phyloP scores from a whole-genome alignment of 2,113 vertebrate species.

The Orcinus orca region DNA sequence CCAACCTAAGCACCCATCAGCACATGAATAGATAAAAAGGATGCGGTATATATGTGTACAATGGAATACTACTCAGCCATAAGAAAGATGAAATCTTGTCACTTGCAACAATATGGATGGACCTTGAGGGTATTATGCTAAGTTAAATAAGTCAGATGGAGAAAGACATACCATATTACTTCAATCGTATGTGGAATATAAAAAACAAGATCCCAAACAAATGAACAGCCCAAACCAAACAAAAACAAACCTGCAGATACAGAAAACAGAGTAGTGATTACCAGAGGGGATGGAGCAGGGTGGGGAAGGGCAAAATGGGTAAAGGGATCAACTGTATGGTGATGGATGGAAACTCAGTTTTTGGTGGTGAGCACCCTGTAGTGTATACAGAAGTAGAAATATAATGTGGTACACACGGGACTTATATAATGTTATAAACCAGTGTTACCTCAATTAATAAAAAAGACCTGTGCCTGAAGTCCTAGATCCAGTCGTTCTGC shows the following conservation, averaged over 20 bases:
- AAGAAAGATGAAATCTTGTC: background rate
- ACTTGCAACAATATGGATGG: background rate
- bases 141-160: background rate
- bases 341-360: background rate
- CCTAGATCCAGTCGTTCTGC: rapidly evolving
- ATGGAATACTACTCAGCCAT: background rate
- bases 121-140: background rate
- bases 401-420: rapidly evolving
- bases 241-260: background rate
- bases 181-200: background rate
- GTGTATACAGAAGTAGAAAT: background rate
- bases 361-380: too few relatives aligned
- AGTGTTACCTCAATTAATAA: rapidly evolving
- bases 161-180: background rate
- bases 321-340: rapidly evolving
- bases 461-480: background rate
- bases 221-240: background rate
- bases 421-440: background rate
- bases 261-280: background rate
- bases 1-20: background rate
- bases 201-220: background rate
- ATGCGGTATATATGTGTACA: background rate
- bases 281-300: background rate
- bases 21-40: background rate
- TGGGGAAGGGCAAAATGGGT: background rate